Conservation (phyloP, 2,113 vertebrate species). For the Amphiprion ocellaris region DNA sequence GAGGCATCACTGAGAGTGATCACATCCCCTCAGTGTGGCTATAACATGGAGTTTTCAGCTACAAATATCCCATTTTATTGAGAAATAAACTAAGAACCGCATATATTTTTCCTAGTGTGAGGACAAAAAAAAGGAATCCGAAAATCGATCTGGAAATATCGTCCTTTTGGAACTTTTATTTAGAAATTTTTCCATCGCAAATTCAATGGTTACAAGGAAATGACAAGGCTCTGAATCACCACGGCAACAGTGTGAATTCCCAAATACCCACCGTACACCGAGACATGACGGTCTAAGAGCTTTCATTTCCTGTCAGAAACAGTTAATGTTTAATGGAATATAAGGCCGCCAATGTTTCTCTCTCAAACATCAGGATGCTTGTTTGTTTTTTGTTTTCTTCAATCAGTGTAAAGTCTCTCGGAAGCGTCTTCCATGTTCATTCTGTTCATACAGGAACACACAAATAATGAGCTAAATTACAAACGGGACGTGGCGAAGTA, state of each 20-base stretch:
- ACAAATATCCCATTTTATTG: too few species aligned
- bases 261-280: conserved; percentile 53
- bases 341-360: conserved; percentile 72
- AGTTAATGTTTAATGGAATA: conserved; percentile 53
- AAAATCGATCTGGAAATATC: conserved; percentile 54
- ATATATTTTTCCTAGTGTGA: background rate
- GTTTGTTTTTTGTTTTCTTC: conserved; percentile 20
- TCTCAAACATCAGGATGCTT: conserved; percentile 28
- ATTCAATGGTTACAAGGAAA: conserved; percentile 68
- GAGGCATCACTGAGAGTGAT: too few species aligned
- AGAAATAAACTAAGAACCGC: too few species aligned
- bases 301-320: conserved; percentile 60
- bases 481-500: conserved; percentile 63
- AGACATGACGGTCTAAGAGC: conserved; percentile 51
- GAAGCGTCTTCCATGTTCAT: conserved; percentile 43
- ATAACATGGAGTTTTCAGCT: too few species aligned
- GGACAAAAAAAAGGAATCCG: conserved; percentile 22
- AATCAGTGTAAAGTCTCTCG: conserved; percentile 47
- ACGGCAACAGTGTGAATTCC: conserved; percentile 67
- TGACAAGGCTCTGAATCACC: conserved; percentile 73
- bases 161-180: conserved; percentile 79
- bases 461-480: conserved; percentile 70
- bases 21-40: too few species aligned
- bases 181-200: conserved; percentile 74
- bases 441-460: conserved; percentile 69